Evolutionary conservation across 1,140 invertebrate genomes (phyloP).

Genomic region (Pseudomyrmex concolor): DNA sequence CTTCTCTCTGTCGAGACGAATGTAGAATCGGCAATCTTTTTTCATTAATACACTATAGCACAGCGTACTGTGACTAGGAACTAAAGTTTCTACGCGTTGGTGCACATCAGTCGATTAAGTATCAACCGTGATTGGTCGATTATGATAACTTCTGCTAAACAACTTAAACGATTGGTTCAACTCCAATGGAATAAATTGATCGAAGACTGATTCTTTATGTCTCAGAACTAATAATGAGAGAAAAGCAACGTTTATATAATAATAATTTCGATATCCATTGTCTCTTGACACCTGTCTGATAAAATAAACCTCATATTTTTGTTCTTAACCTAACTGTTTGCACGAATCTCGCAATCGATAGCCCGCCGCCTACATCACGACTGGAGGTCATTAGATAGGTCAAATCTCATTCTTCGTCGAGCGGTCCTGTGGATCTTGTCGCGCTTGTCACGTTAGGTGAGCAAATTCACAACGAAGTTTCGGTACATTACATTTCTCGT

Average conservation of each 20-base stretch:
- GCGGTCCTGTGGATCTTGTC: slow-evolving; percentile 59
- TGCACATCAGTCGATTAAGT: too few species aligned
- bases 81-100: too few species aligned
- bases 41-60: too few species aligned
- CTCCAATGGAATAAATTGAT: too few species aligned
- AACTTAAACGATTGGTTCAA: too few species aligned
- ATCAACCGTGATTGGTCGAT: too few species aligned
- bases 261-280: not conserved
- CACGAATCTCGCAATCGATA: slow-evolving; percentile 60
- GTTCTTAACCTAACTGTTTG: slow-evolving; percentile 73
- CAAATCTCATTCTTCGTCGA: slow-evolving; percentile 71
- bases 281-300: too few species aligned
- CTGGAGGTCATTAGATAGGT: slow-evolving; percentile 75
- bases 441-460: slow-evolving; percentile 64
- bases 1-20: too few species aligned
- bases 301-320: not conserved
- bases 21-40: too few species aligned
- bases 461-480: slow-evolving; percentile 38
- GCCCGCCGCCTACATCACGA: slow-evolving; percentile 4
- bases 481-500: not conserved
- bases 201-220: too few species aligned
- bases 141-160: too few species aligned
- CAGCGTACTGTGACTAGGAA: too few species aligned
- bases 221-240: not conserved
- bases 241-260: not conserved